A percentile compares a stretch with the other conserved stretches of the same genome.
phyloP scores from a whole-genome alignment of 2,888 invertebrate species.

The Xiphydria camelus region DNA sequence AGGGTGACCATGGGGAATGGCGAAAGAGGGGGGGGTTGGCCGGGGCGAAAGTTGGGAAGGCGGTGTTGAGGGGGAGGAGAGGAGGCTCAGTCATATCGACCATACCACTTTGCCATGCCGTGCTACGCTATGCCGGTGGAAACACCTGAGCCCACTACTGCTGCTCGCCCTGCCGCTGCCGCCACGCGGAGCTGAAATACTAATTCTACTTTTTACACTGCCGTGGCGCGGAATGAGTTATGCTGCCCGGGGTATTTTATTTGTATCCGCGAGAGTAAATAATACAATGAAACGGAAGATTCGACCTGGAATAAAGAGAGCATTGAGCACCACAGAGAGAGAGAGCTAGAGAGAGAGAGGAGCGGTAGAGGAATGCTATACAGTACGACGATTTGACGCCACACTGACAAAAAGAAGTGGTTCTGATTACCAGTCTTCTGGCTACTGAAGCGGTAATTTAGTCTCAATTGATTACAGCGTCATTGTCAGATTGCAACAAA shows the following conservation, averaged over 20 bases:
- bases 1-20: conserved; percentile 22
- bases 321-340: too few species aligned
- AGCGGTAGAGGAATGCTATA: too few species aligned
- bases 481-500: too few species aligned
- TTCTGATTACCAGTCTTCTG: too few species aligned
- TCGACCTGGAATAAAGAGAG: too few species aligned
- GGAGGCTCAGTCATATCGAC: conserved; percentile 46
- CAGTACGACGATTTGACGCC: too few species aligned
- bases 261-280: too few species aligned
- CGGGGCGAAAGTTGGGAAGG: background rate
- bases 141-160: conserved; percentile 39
- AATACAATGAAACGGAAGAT: too few species aligned
- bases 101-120: conserved; percentile 43
- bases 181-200: conserved; percentile 10
- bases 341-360: too few species aligned
- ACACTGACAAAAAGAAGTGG: too few species aligned
- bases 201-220: conserved; percentile 17
- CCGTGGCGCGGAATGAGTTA: background rate
- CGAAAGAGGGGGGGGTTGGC: conserved; percentile 21
- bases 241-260: background rate
- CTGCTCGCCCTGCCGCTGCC: conserved; percentile 3
- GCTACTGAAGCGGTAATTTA: too few species aligned
- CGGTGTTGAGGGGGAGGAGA: background rate
- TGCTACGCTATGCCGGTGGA: conserved; percentile 30
- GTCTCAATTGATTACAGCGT: too few species aligned